Percentiles rank a stretch among this genome's conserved stretches.
phyloP scores from a whole-genome alignment of 1,140 invertebrate species.

The Lasaia peninsularis region DNA sequence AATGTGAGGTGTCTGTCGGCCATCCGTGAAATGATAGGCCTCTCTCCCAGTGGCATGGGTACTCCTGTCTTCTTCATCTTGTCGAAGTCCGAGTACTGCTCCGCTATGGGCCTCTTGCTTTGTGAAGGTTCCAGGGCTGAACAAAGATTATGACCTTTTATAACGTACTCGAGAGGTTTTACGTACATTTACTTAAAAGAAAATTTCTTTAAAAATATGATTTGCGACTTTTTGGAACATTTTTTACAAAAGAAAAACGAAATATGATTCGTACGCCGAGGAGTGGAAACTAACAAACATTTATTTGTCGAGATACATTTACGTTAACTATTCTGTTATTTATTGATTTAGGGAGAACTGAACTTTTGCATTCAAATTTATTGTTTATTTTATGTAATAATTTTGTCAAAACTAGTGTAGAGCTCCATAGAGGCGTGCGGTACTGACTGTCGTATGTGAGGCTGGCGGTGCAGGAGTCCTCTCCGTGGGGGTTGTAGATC shows the following conservation, averaged over 20 bases:
- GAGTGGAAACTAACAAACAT: no score
- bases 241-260: no score
- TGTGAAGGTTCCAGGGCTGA: slow-evolving; percentile 82
- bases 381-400: no score
- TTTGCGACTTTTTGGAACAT: neutral
- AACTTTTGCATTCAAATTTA: no score
- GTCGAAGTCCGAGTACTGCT: slow-evolving; percentile 91
- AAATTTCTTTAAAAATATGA: neutral
- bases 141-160: neutral
- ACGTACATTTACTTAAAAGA: no score
- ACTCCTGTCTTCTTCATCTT: slow-evolving; percentile 89
- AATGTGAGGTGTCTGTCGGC: slow-evolving; percentile 89
- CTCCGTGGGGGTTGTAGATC: slow-evolving; percentile 90
- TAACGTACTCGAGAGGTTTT: neutral
- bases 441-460: slow-evolving; percentile 89
- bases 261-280: no score
- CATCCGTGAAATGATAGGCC: slow-evolving; percentile 93
- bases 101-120: slow-evolving; percentile 83
- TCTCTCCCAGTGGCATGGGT: slow-evolving; percentile 90
- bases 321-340: no score
- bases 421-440: no score
- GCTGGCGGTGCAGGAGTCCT: slow-evolving; percentile 88
- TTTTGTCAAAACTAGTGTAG: no score
- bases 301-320: no score
- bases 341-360: no score